Base-by-base conservation (phyloP, 64 coral and sea anemone genomes). In the Platygyra sinensis region DNA sequence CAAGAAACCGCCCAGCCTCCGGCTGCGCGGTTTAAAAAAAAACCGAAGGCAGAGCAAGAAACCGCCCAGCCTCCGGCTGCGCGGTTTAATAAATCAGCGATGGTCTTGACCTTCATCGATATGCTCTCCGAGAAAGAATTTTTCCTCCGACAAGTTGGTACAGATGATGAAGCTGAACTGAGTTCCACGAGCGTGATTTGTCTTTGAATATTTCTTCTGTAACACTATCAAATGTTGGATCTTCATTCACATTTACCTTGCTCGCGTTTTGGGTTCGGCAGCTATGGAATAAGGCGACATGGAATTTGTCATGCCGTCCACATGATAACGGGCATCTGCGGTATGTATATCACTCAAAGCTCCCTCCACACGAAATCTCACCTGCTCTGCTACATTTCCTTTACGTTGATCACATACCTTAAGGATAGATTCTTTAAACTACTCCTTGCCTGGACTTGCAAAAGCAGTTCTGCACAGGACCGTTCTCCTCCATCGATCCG, bases 311-410 rank as follows among this genome's bases (percentile, higher is more conserved):
- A 86, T 89, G 73, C 87, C 89, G 59, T 63, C 54, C 19, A 81
- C 77, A 86, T 94, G 87, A 72, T 94, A 94, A 18, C 92, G 33
- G 17, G 22, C 88, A 87, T 90, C 88, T 32, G 93, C 82, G 10
- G 93, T 82, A 49, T 89, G 92, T 38, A 95, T 83, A 74, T 95
- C 83, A 60, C 89, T 91, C 36, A 95, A 86, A 88, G 93, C 89
- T 10, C 83, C 80, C 62, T 87, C 80, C 27, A 91, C 82, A 19
- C 88, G 89, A 90, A 86, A 25, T 91, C n/a, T n/a, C n/a, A n/a
- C n/a, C n/a, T n/a, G n/a, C n/a, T n/a, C 76, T 74, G 88, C 82
- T 52, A 94, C 72, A 55, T 84, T 32, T 46, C 90, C 93, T 79
- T 84, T 90, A 51, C 82, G 80, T 90, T 87, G 49, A 39, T 50